Evolutionary conservation across 2,888 invertebrate genomes (phyloP).

Genomic region (Philonicus albiceps): DNA sequence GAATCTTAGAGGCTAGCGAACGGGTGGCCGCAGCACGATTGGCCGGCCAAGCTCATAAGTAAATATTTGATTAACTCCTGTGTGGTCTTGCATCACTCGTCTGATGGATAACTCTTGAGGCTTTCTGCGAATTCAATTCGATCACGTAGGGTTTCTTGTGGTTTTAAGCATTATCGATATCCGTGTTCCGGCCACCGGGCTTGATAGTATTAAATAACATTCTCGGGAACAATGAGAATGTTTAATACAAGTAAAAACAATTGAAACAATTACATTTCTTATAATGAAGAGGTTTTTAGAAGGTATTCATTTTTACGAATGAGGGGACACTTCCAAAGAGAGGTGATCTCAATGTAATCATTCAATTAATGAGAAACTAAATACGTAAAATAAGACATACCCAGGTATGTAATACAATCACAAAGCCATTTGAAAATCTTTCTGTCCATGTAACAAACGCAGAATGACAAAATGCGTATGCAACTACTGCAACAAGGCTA

Average conservation of each 20-base stretch:
- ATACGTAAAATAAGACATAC: too few relatives aligned
- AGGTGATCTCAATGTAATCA: too few relatives aligned
- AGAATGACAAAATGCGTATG: too few relatives aligned
- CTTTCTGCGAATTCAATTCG: background rate
- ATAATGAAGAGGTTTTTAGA: background rate
- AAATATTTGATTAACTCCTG: conserved; percentile 38
- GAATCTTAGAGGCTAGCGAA: background rate
- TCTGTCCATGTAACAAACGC: too few relatives aligned
- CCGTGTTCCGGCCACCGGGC: conserved; percentile 26
- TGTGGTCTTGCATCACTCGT: background rate
- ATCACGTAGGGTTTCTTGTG: conserved; percentile 29
- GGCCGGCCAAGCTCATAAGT: conserved; percentile 26
- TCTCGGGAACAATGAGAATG: background rate
- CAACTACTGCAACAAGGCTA: too few relatives aligned
- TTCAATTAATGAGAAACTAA: too few relatives aligned
- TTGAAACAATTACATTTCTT: background rate
- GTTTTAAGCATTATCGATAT: conserved; percentile 29
- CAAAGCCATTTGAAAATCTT: too few relatives aligned
- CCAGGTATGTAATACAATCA: too few relatives aligned
- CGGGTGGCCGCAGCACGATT: background rate
- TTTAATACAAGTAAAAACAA: background rate
- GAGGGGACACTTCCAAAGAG: background rate
- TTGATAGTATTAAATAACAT: background rate
- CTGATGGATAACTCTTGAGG: background rate
- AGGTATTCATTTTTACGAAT: background rate